A percentile compares a stretch with the other conserved stretches of the same genome.
Conservation (phyloP, 2,113 vertebrate genomes). For the Diglossa brunneiventris region DNA sequence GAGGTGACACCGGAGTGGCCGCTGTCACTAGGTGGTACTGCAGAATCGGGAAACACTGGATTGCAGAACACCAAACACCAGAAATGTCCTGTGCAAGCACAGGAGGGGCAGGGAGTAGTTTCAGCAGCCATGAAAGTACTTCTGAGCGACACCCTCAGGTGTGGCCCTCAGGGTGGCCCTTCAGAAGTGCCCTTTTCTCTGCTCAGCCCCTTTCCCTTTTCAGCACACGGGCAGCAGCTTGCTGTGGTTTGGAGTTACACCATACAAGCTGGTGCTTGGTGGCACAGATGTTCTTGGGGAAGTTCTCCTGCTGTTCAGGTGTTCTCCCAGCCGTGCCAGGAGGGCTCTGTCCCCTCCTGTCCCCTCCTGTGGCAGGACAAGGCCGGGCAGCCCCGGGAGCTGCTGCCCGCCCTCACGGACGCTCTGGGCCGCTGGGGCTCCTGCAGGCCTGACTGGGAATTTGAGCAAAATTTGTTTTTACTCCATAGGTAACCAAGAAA, state of each 20-base stretch:
- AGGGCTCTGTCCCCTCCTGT: neutral
- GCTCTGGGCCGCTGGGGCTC: too few relatives aligned
- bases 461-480: neutral
- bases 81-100: neutral
- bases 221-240: neutral
- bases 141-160: neutral
- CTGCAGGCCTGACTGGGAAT: neutral
- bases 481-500: neutral
- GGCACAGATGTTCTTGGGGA: rapidly evolving
- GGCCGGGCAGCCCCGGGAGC: neutral
- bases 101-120: neutral
- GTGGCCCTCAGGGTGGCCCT: neutral
- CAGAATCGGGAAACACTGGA: neutral
- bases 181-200: neutral
- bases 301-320: neutral
- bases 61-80: neutral
- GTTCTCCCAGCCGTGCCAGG: neutral
- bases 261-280: rapidly evolving
- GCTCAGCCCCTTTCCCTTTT: neutral
- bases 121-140: rapidly evolving
- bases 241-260: neutral
- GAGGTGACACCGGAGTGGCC: neutral
- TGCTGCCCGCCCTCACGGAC: neutral
- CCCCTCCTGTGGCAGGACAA: neutral
- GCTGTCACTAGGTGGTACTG: conserved; percentile 46